A percentile compares a stretch with the other conserved stretches of the same genome.
Evolutionary conservation across 2,113 vertebrate genomes (phyloP).

Genomic region (Vanacampus margaritifer): DNA sequence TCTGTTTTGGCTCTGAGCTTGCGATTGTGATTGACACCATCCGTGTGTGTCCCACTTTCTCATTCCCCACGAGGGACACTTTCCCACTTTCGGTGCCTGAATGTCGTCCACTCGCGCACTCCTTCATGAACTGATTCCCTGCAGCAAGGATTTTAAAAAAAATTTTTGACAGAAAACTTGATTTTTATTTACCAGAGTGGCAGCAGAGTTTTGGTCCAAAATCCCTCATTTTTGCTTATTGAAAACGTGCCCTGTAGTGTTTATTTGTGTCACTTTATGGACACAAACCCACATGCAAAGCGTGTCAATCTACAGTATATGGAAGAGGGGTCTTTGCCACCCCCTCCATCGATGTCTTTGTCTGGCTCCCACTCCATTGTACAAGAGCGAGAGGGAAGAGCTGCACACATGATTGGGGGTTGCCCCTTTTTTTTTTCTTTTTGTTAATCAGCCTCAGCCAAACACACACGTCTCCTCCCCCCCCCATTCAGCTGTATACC

Average conservation of each 20-base stretch:
- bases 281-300: slow-evolving; percentile 33
- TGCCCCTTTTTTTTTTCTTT: slow-evolving; percentile 11
- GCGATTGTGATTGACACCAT: not conserved
- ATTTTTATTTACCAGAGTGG: slow-evolving; percentile 33
- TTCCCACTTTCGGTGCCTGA: slow-evolving; percentile 12
- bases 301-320: slow-evolving; percentile 17
- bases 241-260: not conserved
- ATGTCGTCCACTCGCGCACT: slow-evolving; percentile 9
- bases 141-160: slow-evolving; percentile 3
- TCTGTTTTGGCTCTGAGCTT: not conserved
- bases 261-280: slow-evolving; percentile 9
- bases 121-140: slow-evolving; percentile 21
- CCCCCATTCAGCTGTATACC: slow-evolving; percentile 32
- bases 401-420: slow-evolving; percentile 29
- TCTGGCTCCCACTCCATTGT: slow-evolving; percentile 45
- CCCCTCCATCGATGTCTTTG: slow-evolving; percentile 33
- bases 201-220: slow-evolving; percentile 13
- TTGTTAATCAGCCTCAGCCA: slow-evolving; percentile 23
- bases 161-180: not conserved
- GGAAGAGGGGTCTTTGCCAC: slow-evolving; percentile 26
- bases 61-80: not conserved
- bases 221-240: not conserved
- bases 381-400: slow-evolving; percentile 28
- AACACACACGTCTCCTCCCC: slow-evolving; percentile 20
- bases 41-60: slow-evolving; percentile 3